Evolutionary conservation across 2,113 vertebrate species (phyloP), one percentile per base, ranked within the genome.

Genomic region (Ciconia maguari): DNA sequence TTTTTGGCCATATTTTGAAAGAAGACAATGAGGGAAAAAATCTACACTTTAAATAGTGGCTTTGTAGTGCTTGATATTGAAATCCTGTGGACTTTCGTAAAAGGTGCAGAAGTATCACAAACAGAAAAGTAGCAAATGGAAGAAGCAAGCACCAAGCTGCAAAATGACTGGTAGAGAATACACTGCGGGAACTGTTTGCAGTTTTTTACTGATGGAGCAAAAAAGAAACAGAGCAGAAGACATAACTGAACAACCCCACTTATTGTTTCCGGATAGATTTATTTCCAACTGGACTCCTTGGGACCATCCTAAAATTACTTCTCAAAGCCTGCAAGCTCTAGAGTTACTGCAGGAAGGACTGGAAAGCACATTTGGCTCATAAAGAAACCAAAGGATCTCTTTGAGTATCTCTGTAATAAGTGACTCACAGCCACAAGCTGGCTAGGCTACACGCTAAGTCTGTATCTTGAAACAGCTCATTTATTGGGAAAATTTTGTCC

Each of bases 341-440:
- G 42, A 90, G 54, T 30, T 88, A 62, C 62, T 88, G 25, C 54
- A 86, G 71, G 38, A 93, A 87, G 20, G 34, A n/a, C 20, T 83
- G 64, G 69, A 89, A 90, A 75, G 18, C 21, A 87, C 54, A 62
- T 72, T 87, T 82, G 83, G 16, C 52, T 92, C 57, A 61, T 69
- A 94, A 93, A 81, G 77, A 95, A 94, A 76, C 36, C 34, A 61
- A 89, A 88, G 21, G 76, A 89, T 52, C 32, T 87, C 76, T 71
- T 42, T 55, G 51, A 90, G 13, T 16, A 57, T 60, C 76, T 90
- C 77, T 75, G 14, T 74, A 65, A 48, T 71, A 92, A 9, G 9
- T 75, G 65, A 92, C 72, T 81, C 69, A 57, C 38, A 32, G 26
- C 21, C 58, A 79, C 52, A 84, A 52, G 27, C 76, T 87, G 52